Evolutionary conservation across 2,797 vertebrate species (phyloP).

Genomic region (Antrozous pallidus): DNA sequence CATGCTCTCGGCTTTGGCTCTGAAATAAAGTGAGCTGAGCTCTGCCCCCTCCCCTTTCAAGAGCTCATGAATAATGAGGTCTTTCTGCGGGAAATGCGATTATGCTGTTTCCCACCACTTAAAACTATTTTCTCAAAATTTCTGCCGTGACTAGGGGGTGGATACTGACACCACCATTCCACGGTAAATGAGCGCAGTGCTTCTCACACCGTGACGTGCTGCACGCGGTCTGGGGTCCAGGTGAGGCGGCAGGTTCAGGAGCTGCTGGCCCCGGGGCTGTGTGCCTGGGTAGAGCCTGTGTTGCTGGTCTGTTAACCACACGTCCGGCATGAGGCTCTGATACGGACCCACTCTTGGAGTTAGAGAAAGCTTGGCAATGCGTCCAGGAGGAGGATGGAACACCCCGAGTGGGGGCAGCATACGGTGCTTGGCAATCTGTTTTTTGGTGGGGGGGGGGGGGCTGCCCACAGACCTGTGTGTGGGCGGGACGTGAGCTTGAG

Average conservation of each 20-base stretch:
- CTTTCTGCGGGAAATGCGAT: conserved; percentile 39
- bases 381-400: not conserved
- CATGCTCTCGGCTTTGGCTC: conserved; percentile 55
- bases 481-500: not conserved
- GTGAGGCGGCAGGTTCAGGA: not conserved
- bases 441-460: not conserved
- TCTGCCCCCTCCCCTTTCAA: not conserved
- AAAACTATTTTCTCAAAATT: not conserved
- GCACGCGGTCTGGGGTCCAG: rapidly evolving
- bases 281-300: rapidly evolving
- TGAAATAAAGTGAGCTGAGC: conserved; percentile 40
- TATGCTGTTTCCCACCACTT: conserved; percentile 36
- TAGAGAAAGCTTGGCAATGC: not conserved
- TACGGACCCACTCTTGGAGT: not conserved
- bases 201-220: not conserved
- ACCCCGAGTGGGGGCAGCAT: not conserved
- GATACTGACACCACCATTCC: not conserved
- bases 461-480: not conserved
- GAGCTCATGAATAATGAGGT: conserved; percentile 41
- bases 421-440: not conserved
- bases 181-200: not conserved
- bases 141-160: not conserved
- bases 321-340: not conserved
- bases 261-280: not conserved
- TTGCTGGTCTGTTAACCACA: not conserved